Conservation (phyloP, 2,888 invertebrate species). For the Apodemia mormo region DNA sequence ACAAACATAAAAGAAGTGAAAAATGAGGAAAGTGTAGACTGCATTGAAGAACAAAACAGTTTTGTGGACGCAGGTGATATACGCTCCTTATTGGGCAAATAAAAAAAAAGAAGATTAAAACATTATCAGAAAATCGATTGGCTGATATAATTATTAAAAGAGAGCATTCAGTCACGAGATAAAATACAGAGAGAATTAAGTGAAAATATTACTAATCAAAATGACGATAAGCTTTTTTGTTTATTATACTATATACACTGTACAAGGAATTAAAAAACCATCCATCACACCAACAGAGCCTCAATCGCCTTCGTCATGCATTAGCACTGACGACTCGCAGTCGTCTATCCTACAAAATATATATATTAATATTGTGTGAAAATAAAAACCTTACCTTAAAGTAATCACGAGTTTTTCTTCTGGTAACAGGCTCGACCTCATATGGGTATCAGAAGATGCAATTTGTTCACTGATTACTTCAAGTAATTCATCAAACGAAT, state of each 20-base stretch:
- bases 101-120: not conserved
- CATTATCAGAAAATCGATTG: constrained; percentile 38
- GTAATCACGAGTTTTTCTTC: constrained; percentile 27
- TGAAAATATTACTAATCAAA: constrained; percentile 40
- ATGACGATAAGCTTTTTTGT: constrained; percentile 47
- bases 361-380: not conserved
- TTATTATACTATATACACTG: too few species aligned
- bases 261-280: constrained; percentile 41
- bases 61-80: not conserved
- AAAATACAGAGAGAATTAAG: constrained; percentile 38
- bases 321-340: constrained; percentile 22
- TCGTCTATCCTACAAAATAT: constrained; percentile 10
- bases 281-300: constrained; percentile 30
- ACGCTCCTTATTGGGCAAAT: not conserved
- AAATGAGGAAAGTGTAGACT: constrained; percentile 40
- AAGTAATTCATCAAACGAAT: too few species aligned
- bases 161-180: constrained; percentile 35
- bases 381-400: constrained; percentile 18
- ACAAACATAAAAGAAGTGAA: constrained; percentile 4
- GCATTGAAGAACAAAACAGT: constrained; percentile 27
- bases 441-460: not conserved
- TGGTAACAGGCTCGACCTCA: constrained; percentile 15
- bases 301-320: constrained; percentile 22
- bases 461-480: not conserved
- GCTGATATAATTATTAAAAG: constrained; percentile 42